Evolutionary conservation across 2,113 vertebrate genomes (phyloP).

Genomic region (Crotalus helleri): DNA sequence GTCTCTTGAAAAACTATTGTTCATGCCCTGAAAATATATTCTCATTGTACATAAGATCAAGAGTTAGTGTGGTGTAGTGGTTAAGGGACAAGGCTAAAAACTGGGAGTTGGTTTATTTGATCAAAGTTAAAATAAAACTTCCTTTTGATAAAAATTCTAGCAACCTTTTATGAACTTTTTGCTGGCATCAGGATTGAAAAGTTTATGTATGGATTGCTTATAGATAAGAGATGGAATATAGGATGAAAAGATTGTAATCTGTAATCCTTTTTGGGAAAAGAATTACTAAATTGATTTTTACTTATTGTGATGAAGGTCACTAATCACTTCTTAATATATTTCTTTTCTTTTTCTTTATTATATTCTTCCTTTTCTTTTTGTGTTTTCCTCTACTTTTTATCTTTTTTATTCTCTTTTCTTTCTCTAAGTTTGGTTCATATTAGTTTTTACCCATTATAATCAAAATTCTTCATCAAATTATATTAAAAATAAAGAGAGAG

Average conservation of each 20-base stretch:
- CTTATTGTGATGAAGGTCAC: too few relatives aligned
- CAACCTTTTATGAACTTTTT: neutral
- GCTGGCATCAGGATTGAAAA: neutral
- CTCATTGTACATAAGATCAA: conserved; percentile 3
- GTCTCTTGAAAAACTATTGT: conserved; percentile 6
- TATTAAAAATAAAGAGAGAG: neutral
- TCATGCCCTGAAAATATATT: neutral
- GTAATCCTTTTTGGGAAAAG: neutral
- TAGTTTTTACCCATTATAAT: neutral
- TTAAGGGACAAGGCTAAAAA: neutral
- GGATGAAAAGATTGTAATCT: neutral
- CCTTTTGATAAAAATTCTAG: neutral
- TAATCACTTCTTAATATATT: neutral
- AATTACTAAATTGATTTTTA: neutral
- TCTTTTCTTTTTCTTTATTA: neutral
- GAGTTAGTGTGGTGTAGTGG: neutral
- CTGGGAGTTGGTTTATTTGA: neutral
- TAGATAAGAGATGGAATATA: neutral
- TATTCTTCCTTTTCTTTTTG: neutral
- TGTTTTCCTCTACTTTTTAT: neutral
- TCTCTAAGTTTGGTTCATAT: neutral
- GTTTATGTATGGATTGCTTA: neutral
- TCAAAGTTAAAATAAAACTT: neutral
- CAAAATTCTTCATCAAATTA: neutral
- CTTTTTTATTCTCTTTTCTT: neutral